phyloP scores from a whole-genome alignment of 2,888 invertebrate genomes.

The Empis stercorea region DNA sequence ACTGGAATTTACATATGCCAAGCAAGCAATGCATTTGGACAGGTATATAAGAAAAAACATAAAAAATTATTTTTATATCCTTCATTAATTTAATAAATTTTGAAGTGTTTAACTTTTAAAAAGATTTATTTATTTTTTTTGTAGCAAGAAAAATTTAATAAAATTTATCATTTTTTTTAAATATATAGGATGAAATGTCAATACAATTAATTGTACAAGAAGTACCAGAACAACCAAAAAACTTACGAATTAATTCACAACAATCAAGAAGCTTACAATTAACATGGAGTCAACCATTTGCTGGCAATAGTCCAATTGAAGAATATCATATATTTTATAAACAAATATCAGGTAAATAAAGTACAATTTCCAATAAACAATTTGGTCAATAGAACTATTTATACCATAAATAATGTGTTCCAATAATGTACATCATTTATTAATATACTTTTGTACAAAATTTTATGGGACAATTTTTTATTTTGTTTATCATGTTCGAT shows the following conservation, averaged over 20 bases:
- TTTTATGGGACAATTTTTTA: too few species aligned
- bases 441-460: too few species aligned
- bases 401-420: too few species aligned
- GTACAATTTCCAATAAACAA: too few species aligned
- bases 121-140: background rate
- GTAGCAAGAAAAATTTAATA: background rate
- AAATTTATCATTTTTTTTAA: background rate
- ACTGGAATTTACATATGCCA: conserved; percentile 79
- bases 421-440: too few species aligned
- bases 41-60: conserved; percentile 44
- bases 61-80: background rate
- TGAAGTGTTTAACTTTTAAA: too few species aligned
- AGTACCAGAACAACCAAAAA: conserved; percentile 80
- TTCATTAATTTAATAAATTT: background rate
- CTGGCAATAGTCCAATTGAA: conserved; percentile 77
- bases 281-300: conserved; percentile 81
- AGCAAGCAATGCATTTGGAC: conserved; percentile 80
- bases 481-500: too few species aligned
- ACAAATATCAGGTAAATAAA: conserved; percentile 51
- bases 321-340: conserved; percentile 85
- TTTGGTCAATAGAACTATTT: too few species aligned
- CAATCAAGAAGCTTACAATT: conserved; percentile 72
- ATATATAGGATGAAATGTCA: conserved; percentile 60
- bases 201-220: conserved; percentile 84
- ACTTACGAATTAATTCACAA: conserved; percentile 71